These are phyloP conservation scores for Triplophysa tibetana DNA, from an alignment of 2,113 vertebrate genomes.

Conservation along the genomic window DNA sequence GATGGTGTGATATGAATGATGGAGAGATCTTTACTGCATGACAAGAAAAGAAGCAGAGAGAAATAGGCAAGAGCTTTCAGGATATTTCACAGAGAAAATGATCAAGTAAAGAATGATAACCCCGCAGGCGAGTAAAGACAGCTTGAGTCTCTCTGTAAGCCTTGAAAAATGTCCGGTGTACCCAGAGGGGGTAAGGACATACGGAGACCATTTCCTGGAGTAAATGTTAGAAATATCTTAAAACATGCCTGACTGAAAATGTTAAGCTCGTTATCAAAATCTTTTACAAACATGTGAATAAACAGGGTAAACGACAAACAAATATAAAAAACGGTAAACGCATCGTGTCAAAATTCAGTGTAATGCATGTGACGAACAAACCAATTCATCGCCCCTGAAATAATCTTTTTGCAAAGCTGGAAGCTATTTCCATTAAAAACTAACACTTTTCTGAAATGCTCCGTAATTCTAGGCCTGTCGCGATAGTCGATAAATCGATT, in stretches of 20 bases:
- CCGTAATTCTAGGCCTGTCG: too few species aligned
- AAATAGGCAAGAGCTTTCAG: background rate
- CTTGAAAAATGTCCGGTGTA: background rate
- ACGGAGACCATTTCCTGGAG: background rate
- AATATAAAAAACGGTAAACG: background rate
- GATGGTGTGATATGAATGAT: background rate
- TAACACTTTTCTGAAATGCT: too few species aligned
- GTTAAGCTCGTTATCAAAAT: background rate
- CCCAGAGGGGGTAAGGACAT: background rate
- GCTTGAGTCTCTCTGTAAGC: slow-evolving; percentile 31
- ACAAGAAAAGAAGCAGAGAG: background rate
- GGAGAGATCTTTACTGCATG: background rate
- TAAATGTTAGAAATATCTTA: background rate
- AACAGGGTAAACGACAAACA: too few species aligned
- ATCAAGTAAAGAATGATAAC: background rate
- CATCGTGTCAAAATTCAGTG: too few species aligned
- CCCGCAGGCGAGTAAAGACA: slow-evolving; percentile 8
- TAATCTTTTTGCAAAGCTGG: background rate
- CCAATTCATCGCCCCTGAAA: too few species aligned
- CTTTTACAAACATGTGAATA: background rate
- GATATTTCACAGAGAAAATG: slow-evolving; percentile 31
- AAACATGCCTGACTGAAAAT: background rate
- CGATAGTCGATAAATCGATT: too few species aligned
- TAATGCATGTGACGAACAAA: too few species aligned
- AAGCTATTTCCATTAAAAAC: background rate